These are phyloP conservation scores for Catharus ustulatus DNA, from an alignment of 2,797 vertebrate species.

Conservation along the genomic window DNA sequence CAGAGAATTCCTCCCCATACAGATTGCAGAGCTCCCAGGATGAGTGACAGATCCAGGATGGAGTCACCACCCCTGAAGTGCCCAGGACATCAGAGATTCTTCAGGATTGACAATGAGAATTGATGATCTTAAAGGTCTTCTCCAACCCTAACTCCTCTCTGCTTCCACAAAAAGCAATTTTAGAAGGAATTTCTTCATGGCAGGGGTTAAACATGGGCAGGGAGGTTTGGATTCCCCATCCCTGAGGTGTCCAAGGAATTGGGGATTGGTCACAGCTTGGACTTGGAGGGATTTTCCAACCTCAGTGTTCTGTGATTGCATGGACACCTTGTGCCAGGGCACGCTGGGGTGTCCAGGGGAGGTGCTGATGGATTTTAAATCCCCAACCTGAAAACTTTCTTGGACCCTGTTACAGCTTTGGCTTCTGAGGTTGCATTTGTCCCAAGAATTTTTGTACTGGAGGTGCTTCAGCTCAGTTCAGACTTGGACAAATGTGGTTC, in stretches of 20 bases:
- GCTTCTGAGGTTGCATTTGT: background rate
- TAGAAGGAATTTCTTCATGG: background rate
- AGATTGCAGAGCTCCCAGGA: background rate
- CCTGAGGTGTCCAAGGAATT: background rate
- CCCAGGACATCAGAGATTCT: too few species aligned
- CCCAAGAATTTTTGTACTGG: background rate
- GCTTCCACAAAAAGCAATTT: fast-evolving
- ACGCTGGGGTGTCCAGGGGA: fast-evolving
- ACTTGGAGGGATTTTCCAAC: background rate
- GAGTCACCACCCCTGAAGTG: background rate
- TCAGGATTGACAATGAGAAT: fast-evolving
- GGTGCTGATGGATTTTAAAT: background rate
- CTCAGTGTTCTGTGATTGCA: background rate
- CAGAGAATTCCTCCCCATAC: fast-evolving
- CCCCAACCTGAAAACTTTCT: background rate
- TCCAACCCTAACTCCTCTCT: background rate
- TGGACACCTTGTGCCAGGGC: background rate
- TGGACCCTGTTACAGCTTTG: background rate
- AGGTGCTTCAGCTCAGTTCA: background rate
- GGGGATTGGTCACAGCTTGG: background rate
- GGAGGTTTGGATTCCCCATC: background rate
- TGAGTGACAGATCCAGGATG: background rate
- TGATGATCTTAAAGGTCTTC: background rate
- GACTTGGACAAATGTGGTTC: background rate
- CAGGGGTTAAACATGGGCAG: background rate